Evolutionary conservation across 2,888 invertebrate genomes (phyloP).

Genomic region (Apotomis capreana): DNA sequence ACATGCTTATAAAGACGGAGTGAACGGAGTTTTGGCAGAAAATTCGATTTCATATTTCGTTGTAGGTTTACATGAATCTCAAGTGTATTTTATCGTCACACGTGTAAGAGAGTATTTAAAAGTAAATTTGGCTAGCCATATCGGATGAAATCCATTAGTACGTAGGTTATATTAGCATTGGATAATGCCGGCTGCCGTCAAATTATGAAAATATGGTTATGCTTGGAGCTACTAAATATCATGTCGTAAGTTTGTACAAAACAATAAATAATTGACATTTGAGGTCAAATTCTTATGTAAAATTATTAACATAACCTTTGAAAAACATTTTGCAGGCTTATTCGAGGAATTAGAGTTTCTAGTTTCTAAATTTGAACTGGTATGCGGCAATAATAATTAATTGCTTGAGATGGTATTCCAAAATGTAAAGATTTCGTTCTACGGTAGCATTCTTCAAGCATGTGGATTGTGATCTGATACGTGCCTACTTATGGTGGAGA

Average conservation of each 20-base stretch:
- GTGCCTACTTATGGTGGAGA: neutral
- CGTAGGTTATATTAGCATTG: no score
- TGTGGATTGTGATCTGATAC: constrained; percentile 26
- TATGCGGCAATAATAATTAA: constrained; percentile 1
- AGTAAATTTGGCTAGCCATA: no score
- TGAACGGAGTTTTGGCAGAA: neutral
- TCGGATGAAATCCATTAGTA: no score
- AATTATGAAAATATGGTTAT: no score
- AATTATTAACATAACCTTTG: constrained; percentile 10
- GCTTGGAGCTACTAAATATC: neutral
- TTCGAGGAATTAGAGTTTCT: constrained; percentile 1
- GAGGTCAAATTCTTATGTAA: constrained; percentile 11
- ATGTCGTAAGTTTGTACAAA: neutral
- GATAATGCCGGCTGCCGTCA: no score
- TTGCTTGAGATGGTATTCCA: neutral
- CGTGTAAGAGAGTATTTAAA: no score
- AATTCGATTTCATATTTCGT: neutral
- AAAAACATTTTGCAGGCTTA: neutral
- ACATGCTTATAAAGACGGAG: neutral
- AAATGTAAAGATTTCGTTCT: constrained; percentile 9
- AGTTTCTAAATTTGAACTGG: constrained; percentile 7
- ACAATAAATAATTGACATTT: neutral
- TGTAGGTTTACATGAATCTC: neutral
- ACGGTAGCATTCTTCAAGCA: constrained; percentile 17
- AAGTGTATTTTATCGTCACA: no score